Percentiles rank a stretch among this genome's conserved stretches.
These are phyloP conservation scores for Neelides sp. DNA, from an alignment of 1,140 invertebrate species.

Conservation along the genomic window DNA sequence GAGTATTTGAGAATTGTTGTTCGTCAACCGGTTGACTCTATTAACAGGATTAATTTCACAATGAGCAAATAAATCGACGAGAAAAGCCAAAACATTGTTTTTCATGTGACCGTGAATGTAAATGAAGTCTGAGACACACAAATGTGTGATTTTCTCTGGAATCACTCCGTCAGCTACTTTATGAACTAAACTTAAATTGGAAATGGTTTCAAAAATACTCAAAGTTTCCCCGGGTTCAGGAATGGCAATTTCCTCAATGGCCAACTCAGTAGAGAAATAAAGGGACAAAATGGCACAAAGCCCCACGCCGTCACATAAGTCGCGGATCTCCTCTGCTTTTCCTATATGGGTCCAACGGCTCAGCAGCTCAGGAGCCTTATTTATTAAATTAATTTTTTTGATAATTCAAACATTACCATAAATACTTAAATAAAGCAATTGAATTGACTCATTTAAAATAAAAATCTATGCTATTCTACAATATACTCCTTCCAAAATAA, in stretches of 20 bases:
- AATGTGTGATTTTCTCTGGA: slow-evolving; percentile 26
- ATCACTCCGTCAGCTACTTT: slow-evolving; percentile 23
- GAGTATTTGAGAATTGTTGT: too few relatives aligned
- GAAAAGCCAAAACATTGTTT: slow-evolving; percentile 25
- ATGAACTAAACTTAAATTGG: slow-evolving; percentile 21
- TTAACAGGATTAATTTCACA: slow-evolving; percentile 24
- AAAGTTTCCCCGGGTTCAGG: slow-evolving; percentile 25
- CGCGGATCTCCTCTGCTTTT: slow-evolving; percentile 23
- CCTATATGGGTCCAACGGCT: slow-evolving; percentile 23
- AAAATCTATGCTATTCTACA: neutral
- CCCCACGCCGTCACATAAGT: slow-evolving; percentile 27
- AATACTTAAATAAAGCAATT: too few relatives aligned
- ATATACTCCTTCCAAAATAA: neutral
- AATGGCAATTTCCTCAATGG: slow-evolving; percentile 21
- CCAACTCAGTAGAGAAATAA: slow-evolving; percentile 27
- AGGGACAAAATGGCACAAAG: slow-evolving; percentile 27
- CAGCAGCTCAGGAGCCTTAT: slow-evolving; percentile 10
- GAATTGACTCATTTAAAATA: neutral
- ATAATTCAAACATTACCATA: too few relatives aligned
- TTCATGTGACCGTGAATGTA: slow-evolving; percentile 31
- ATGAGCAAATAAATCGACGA: slow-evolving; percentile 24
- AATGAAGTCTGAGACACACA: slow-evolving; percentile 28
- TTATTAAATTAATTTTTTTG: too few relatives aligned
- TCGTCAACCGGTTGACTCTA: slow-evolving; percentile 25
- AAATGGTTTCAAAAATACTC: slow-evolving; percentile 26